Conservation (phyloP, 2,888 invertebrate species). For the Artemia sp. region DNA sequence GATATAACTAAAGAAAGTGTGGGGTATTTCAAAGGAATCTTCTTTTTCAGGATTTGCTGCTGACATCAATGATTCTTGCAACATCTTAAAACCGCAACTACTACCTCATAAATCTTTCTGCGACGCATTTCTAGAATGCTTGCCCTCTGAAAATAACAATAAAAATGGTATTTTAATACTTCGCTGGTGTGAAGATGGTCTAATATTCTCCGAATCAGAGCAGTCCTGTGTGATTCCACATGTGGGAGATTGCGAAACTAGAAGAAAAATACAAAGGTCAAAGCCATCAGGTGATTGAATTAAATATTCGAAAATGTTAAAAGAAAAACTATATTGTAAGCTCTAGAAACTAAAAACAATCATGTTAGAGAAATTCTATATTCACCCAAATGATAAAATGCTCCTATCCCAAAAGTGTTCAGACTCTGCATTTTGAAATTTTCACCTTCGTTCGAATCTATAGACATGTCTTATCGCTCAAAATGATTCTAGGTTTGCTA, state of each 20-base stretch:
- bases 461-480: too few relatives aligned
- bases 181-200: not conserved
- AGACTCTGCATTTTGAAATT: too few relatives aligned
- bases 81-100: not conserved
- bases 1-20: too few relatives aligned
- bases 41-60: too few relatives aligned
- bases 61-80: not conserved
- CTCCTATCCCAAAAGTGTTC: too few relatives aligned
- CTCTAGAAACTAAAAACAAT: too few relatives aligned
- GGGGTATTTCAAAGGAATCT: too few relatives aligned
- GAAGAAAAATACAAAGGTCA: slow-evolving; percentile 7
- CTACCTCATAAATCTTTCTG: not conserved
- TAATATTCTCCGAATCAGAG: not conserved
- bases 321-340: too few relatives aligned
- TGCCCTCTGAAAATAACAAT: not conserved
- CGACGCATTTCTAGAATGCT: not conserved
- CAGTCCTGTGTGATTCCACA: slow-evolving; percentile 8
- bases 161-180: not conserved
- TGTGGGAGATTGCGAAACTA: not conserved
- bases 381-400: too few relatives aligned
- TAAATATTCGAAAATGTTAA: not conserved
- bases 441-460: too few relatives aligned
- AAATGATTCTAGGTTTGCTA: too few relatives aligned
- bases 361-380: too few relatives aligned
- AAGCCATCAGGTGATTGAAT: not conserved